Percentiles rank a stretch among this genome's conserved stretches.
Conservation (phyloP, 2,888 invertebrate species). For the Limnephilus auricula region DNA sequence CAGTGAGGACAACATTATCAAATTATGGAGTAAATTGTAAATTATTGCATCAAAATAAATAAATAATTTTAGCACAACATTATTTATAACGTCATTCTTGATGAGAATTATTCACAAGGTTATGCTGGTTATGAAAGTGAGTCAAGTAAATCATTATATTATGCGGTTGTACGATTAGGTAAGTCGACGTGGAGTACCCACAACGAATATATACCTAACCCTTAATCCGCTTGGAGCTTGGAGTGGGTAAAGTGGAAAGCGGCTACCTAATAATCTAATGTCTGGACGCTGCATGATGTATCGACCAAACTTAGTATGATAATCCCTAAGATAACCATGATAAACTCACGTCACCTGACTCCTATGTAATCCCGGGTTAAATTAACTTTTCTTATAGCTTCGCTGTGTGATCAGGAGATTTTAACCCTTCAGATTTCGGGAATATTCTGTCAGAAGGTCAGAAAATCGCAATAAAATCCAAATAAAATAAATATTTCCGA, state of each 20-base stretch:
- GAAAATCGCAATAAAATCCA: too few relatives aligned
- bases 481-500: too few relatives aligned
- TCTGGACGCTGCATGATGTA: conserved; percentile 21
- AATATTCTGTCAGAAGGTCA: too few relatives aligned
- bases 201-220: not conserved
- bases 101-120: not conserved
- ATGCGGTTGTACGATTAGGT: not conserved
- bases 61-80: not conserved
- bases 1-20: too few relatives aligned
- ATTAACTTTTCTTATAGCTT: conserved; percentile 11
- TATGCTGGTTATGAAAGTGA: not conserved
- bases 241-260: not conserved
- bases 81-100: not conserved
- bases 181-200: not conserved
- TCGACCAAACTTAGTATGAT: conserved; percentile 31
- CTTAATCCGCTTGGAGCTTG: not conserved
- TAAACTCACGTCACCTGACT: conserved; percentile 44
- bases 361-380: not conserved
- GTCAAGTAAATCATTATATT: not conserved
- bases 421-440: too few relatives aligned
- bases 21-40: too few relatives aligned
- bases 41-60: too few relatives aligned
- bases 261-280: not conserved
- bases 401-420: not conserved
- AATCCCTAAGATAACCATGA: conserved; percentile 15